Conservation (phyloP, 1,140 invertebrate genomes). For the Zophobas atratus region DNA sequence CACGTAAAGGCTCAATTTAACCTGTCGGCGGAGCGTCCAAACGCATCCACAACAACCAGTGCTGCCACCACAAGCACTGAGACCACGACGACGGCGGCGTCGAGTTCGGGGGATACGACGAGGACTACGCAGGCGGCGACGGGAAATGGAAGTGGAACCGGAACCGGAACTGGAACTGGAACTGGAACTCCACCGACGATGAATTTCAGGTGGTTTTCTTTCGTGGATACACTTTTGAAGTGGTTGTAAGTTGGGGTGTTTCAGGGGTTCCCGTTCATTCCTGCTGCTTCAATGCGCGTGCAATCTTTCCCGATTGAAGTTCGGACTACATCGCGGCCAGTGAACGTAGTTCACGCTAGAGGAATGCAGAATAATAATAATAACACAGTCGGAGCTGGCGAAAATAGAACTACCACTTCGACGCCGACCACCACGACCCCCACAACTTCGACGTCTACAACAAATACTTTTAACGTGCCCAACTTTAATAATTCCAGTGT, state of each 20-base stretch:
- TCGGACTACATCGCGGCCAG: conserved; percentile 38
- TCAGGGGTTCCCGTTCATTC: conserved; percentile 50
- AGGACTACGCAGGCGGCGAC: conserved; percentile 3
- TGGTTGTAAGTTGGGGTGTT: no score
- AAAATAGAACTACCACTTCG: neutral
- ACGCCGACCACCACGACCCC: conserved; percentile 7
- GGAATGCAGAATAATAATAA: conserved; percentile 36
- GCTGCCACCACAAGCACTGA: conserved; percentile 58
- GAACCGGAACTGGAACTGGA: no score
- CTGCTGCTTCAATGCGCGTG: conserved; percentile 57
- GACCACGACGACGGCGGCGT: conserved; percentile 45
- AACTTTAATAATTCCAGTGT: conserved; percentile 68
- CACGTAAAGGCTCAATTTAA: conserved; percentile 70
- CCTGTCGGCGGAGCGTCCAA: conserved; percentile 65
- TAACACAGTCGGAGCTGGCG: conserved; percentile 11
- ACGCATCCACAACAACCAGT: conserved; percentile 58
- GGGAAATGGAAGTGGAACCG: no score
- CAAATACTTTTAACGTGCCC: conserved; percentile 39
- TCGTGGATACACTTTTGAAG: no score
- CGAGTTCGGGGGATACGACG: conserved; percentile 31
- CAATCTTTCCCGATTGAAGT: conserved; percentile 63
- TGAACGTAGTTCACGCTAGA: conserved; percentile 18
- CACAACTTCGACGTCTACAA: conserved; percentile 12
- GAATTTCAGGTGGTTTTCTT: neutral
- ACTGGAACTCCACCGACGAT: conserved; percentile 1